These are phyloP conservation scores for Cerastis leucographa DNA, from an alignment of 2,888 invertebrate genomes.

Conservation along the genomic window DNA sequence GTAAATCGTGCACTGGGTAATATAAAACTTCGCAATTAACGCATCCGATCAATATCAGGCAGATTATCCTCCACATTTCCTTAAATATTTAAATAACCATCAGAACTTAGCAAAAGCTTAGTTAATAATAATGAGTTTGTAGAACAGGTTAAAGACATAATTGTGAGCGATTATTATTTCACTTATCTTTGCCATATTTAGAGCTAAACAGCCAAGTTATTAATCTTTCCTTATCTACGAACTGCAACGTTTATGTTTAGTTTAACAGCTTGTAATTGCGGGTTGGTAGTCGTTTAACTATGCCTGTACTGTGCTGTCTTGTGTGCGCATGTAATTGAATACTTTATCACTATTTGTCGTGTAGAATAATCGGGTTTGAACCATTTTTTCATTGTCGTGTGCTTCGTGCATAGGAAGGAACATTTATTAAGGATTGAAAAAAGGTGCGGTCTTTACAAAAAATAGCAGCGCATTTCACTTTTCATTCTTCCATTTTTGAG, in stretches of 20 bases:
- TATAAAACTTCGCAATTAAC: conserved; percentile 1
- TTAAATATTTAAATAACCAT: conserved; percentile 1
- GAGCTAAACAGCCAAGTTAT: conserved; percentile 39
- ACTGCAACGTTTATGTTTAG: conserved; percentile 37
- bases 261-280: conserved; percentile 58
- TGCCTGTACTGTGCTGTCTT: neutral
- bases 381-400: too few species aligned
- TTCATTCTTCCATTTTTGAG: neutral
- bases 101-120: neutral
- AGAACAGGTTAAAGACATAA: conserved; percentile 47
- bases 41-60: neutral
- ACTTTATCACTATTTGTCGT: neutral
- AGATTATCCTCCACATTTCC: neutral
- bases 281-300: conserved; percentile 29
- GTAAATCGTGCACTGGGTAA: conserved; percentile 28
- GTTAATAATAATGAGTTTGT: conserved; percentile 36
- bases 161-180: conserved; percentile 47
- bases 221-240: conserved; percentile 56
- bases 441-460: neutral
- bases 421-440: neutral
- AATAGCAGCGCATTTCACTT: neutral
- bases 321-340: conserved; percentile 5
- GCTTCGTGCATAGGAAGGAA: neutral
- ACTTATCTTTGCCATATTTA: conserved; percentile 53
- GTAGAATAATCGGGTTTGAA: neutral